Percentiles rank a stretch among this genome's conserved stretches.
Conservation (phyloP, 2,797 vertebrate species). For the Diplodus puntazzo region DNA sequence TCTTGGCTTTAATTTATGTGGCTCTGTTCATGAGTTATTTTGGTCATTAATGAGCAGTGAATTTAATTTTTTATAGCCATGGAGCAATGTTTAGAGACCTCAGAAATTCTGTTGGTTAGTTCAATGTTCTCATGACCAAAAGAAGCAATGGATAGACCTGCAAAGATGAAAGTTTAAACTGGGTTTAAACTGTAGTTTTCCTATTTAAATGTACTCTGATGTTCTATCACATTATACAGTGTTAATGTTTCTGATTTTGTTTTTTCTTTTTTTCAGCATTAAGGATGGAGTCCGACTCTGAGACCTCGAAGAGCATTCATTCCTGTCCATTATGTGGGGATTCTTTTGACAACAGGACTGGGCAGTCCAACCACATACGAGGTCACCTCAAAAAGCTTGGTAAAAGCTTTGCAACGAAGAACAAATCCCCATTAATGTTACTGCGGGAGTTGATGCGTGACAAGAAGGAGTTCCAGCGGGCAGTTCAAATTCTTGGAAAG, state of each 20-base stretch:
- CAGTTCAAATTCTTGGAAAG: constrained; percentile 94
- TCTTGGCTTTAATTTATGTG: not conserved
- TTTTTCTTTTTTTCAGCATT: constrained; percentile 63
- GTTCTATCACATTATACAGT: not conserved
- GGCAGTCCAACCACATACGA: constrained; percentile 97
- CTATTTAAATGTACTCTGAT: not conserved
- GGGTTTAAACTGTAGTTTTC: not conserved
- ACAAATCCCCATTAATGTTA: constrained; percentile 95
- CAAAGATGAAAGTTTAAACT: not conserved
- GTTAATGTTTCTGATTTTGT: constrained; percentile 10
- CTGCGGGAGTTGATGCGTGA: constrained; percentile 98
- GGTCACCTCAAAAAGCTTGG: constrained; percentile 98
- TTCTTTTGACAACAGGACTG: constrained; percentile 97
- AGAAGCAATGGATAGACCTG: not conserved
- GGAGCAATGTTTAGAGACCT: not conserved
- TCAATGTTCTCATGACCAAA: not conserved
- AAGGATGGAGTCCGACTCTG: constrained; percentile 68
- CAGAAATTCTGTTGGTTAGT: not conserved
- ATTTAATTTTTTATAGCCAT: constrained; percentile 7
- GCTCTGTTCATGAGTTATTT: not conserved
- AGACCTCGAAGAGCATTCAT: constrained; percentile 83
- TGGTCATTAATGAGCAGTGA: not conserved
- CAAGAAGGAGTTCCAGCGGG: constrained; percentile 95
- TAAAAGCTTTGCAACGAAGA: constrained; percentile 91
- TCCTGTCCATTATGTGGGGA: constrained; percentile 96